These are phyloP conservation scores for Plutella xylostella DNA, from an alignment of 2,888 invertebrate genomes.

Conservation along the genomic window DNA sequence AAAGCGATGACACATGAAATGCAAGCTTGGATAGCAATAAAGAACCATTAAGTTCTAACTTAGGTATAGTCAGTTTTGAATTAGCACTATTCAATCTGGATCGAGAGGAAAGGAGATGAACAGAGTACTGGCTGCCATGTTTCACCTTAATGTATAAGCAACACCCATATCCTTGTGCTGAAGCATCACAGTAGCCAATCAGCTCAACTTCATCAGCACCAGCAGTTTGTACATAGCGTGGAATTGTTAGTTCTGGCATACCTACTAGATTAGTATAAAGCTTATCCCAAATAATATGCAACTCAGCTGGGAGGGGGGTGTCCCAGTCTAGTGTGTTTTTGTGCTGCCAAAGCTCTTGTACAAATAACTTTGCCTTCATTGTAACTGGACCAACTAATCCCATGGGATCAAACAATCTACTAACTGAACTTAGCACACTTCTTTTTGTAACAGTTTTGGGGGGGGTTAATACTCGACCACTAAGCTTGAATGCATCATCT, in stretches of 20 bases:
- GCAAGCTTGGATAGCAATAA: background rate
- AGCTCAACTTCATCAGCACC: background rate
- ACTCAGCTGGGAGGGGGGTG: background rate
- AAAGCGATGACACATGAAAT: slow-evolving; percentile 1
- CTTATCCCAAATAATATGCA: background rate
- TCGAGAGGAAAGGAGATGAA: background rate
- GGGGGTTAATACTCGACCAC: slow-evolving; percentile 1
- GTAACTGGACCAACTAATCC: slow-evolving; percentile 11
- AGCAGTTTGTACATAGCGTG: background rate
- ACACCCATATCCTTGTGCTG: slow-evolving; percentile 5
- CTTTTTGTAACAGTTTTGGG: slow-evolving; percentile 5
- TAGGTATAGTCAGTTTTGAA: slow-evolving; percentile 5
- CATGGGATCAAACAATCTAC: slow-evolving; percentile 12
- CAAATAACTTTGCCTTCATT: background rate
- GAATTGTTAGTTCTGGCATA: slow-evolving; percentile 1
- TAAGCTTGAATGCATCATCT: slow-evolving; percentile 5
- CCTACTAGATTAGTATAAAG: background rate
- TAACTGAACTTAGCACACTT: slow-evolving; percentile 9
- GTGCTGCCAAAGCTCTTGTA: slow-evolving; percentile 10
- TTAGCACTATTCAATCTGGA: slow-evolving; percentile 2
- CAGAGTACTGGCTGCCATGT: background rate
- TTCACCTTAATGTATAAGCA: background rate
- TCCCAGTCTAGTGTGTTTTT: slow-evolving; percentile 2
- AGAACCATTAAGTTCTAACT: slow-evolving; percentile 1
- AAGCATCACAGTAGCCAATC: background rate